Evolutionary conservation across 2,888 invertebrate species (phyloP).

Genomic region (Himalopsyche anomala): DNA sequence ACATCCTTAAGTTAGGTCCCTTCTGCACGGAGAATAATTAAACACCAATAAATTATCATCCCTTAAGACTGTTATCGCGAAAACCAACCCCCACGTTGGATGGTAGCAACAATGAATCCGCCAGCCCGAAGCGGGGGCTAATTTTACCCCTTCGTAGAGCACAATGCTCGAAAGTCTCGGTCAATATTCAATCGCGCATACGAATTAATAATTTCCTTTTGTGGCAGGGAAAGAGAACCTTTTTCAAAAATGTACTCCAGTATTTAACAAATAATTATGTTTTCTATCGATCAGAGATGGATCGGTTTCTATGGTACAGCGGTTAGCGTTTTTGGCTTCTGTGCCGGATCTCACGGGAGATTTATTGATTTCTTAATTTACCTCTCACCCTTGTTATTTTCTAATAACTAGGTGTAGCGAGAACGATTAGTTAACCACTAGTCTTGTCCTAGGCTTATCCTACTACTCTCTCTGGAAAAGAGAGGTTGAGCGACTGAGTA

Average conservation of each 20-base stretch:
- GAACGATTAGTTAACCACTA: no score
- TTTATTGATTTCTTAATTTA: no score
- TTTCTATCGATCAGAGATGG: no score
- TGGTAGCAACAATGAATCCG: conserved; percentile 48
- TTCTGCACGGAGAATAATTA: conserved; percentile 37
- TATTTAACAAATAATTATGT: no score
- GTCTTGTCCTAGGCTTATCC: no score
- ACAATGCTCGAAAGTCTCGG: conserved; percentile 48
- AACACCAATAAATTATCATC: conserved; percentile 54
- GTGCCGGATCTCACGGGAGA: no score
- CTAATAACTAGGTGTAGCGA: no score
- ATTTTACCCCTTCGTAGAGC: conserved; percentile 50
- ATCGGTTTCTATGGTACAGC: no score
- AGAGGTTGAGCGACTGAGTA: no score
- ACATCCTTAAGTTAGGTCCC: conserved; percentile 16
- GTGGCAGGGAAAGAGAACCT: conserved; percentile 22
- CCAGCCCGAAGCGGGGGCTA: conserved; percentile 49
- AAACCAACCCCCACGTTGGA: conserved; percentile 46
- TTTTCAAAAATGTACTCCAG: not conserved
- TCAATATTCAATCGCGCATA: conserved; percentile 65
- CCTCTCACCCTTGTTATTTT: no score
- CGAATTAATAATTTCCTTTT: conserved; percentile 58
- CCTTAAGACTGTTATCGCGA: conserved; percentile 52
- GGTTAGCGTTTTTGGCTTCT: no score
- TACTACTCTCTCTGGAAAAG: no score